Evolutionary conservation across 37 sponge, comb jelly and placozoan genomes (phyloP).

Genomic region (Ianthella basta): DNA sequence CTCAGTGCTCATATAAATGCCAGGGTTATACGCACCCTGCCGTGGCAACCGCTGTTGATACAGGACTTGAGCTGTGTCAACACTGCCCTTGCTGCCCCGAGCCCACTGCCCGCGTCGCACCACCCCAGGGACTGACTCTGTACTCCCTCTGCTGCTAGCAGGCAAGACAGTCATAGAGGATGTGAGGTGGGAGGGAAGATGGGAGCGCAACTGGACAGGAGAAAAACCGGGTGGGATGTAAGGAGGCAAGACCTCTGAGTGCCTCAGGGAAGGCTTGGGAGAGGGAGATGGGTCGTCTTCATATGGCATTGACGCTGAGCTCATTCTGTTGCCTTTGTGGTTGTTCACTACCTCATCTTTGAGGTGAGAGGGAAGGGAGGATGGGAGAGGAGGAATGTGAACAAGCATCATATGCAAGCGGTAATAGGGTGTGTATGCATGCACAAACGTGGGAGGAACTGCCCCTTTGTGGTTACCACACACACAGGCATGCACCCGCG

Average conservation of each 20-base stretch:
- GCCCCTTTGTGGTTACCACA: neutral
- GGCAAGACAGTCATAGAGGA: conserved; percentile 29
- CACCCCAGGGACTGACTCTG: neutral
- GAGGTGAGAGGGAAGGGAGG: too few relatives aligned
- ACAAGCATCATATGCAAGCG: too few relatives aligned
- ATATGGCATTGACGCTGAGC: conserved; percentile 43
- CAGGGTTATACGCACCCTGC: neutral
- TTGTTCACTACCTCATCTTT: neutral
- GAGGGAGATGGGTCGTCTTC: neutral
- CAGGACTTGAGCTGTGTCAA: neutral
- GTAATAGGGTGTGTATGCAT: neutral
- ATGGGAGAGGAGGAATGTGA: too few relatives aligned
- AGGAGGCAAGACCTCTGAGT: neutral
- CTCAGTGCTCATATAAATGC: neutral
- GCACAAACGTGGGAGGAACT: neutral
- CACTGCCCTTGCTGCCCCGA: neutral
- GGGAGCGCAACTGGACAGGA: conserved; percentile 1
- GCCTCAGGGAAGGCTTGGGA: neutral
- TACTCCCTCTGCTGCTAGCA: neutral
- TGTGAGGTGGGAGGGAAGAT: neutral
- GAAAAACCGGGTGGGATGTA: neutral
- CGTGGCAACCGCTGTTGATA: neutral
- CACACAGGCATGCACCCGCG: neutral
- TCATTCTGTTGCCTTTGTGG: neutral
- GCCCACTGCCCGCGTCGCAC: neutral